Percentiles rank a stretch among this genome's conserved stretches.
Conservation (phyloP, 1,140 invertebrate genomes). For the Atta texana region DNA sequence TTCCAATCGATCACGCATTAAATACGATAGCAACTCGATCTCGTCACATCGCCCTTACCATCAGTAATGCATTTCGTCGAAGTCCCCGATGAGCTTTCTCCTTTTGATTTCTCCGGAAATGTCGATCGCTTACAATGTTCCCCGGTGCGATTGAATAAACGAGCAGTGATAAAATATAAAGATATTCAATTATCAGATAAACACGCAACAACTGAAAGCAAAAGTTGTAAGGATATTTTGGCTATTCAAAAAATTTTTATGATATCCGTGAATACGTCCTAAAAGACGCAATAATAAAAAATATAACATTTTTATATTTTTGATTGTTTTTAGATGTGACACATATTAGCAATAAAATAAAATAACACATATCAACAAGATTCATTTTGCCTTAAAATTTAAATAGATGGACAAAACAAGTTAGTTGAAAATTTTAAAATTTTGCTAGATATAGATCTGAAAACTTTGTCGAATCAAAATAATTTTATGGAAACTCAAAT, state of each 20-base stretch:
- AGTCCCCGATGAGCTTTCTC: constrained; percentile 44
- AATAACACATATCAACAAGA: not conserved
- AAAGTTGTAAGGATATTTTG: not conserved
- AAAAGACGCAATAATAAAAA: no score
- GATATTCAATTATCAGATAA: constrained; percentile 29
- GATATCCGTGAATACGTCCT: no score
- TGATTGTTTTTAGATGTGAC: no score
- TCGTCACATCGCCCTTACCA: constrained; percentile 10
- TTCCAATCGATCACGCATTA: constrained; percentile 62
- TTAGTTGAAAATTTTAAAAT: no score
- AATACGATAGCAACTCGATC: constrained; percentile 65
- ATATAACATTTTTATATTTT: no score
- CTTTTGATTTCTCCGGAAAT: constrained; percentile 54
- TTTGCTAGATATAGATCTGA: no score
- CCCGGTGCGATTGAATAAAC: constrained; percentile 36
- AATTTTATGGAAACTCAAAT: no score
- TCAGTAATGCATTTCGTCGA: constrained; percentile 47
- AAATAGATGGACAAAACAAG: not conserved
- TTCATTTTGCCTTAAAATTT: not conserved
- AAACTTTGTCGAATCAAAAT: no score
- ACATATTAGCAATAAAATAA: not conserved
- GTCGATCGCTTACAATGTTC: not conserved
- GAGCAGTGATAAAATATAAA: constrained; percentile 28
- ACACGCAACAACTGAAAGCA: no score
- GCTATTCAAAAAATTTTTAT: no score